phyloP scores from a whole-genome alignment of 2,888 invertebrate genomes.

The Rhingia rostrata region DNA sequence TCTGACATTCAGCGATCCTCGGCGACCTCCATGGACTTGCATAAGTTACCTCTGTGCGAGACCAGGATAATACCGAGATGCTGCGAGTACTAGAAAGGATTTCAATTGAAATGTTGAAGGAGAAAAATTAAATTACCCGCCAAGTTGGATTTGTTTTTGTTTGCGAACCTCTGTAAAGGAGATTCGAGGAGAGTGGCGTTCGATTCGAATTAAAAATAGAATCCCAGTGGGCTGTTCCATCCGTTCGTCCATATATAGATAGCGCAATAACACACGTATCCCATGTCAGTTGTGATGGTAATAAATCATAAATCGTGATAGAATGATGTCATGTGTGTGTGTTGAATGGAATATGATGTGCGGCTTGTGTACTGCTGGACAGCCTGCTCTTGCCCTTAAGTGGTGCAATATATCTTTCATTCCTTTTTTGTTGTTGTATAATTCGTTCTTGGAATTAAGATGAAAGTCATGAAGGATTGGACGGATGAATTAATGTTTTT shows the following conservation, averaged over 20 bases:
- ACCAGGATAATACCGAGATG: slow-evolving; percentile 19
- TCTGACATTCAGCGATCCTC: slow-evolving; percentile 60
- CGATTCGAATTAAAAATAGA: slow-evolving; percentile 51
- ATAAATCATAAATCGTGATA: slow-evolving; percentile 73
- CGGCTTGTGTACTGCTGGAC: slow-evolving; percentile 29
- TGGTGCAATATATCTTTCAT: slow-evolving; percentile 46
- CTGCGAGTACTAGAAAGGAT: background rate
- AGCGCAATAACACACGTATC: slow-evolving; percentile 23
- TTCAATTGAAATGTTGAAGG: slow-evolving; percentile 5
- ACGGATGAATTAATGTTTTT: slow-evolving; percentile 19
- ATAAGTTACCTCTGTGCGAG: slow-evolving; percentile 23
- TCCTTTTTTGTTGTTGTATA: slow-evolving; percentile 15
- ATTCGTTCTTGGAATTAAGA: slow-evolving; percentile 50
- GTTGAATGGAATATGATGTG: slow-evolving; percentile 32
- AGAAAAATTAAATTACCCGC: background rate
- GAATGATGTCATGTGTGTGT: slow-evolving; percentile 70
- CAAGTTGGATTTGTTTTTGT: too few species aligned
- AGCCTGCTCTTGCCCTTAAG: slow-evolving; percentile 17
- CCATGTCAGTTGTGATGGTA: slow-evolving; percentile 58
- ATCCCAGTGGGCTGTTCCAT: slow-evolving; percentile 22
- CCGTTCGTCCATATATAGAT: slow-evolving; percentile 5
- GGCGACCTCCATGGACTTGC: slow-evolving; percentile 56
- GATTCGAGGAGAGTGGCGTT: too few species aligned
- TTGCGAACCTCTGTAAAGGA: too few species aligned
- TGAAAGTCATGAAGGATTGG: slow-evolving; percentile 1